These are phyloP conservation scores for Lycia hirtaria DNA, from an alignment of 2,888 invertebrate genomes.

Conservation along the genomic window DNA sequence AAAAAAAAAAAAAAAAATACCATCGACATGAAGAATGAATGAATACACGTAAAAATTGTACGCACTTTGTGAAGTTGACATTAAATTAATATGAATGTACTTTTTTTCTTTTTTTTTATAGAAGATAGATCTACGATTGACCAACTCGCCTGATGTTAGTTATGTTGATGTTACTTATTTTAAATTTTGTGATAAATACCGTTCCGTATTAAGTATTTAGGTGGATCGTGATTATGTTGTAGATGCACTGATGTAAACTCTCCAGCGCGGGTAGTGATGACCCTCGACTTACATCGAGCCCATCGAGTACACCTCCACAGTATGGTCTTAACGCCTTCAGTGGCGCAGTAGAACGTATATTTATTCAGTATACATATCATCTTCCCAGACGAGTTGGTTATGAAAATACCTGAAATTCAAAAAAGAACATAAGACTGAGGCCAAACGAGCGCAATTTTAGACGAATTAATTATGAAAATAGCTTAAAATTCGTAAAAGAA, in stretches of 20 bases:
- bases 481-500: too few relatives aligned
- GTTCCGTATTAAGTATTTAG: conserved; percentile 41
- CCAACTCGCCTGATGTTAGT: too few relatives aligned
- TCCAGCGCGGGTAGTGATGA: conserved; percentile 50
- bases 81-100: too few relatives aligned
- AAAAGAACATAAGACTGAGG: background rate
- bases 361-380: conserved; percentile 51
- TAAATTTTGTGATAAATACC: conserved; percentile 11
- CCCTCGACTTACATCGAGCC: conserved; percentile 53
- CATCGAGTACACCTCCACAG: conserved; percentile 58
- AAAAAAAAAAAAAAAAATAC: too few relatives aligned
- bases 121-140: too few relatives aligned
- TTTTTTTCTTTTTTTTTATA: too few relatives aligned
- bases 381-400: conserved; percentile 39
- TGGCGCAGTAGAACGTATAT: conserved; percentile 55
- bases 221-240: conserved; percentile 51
- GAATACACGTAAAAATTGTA: too few relatives aligned
- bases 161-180: background rate
- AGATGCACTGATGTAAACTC: conserved; percentile 46
- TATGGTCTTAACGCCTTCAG: conserved; percentile 22
- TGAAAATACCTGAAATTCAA: conserved; percentile 24
- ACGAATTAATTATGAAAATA: background rate
- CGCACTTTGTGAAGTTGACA: too few relatives aligned
- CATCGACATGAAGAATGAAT: too few relatives aligned
- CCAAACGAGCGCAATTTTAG: too few relatives aligned